Evolutionary conservation across 1,140 invertebrate species (phyloP), one percentile per base, ranked within the genome.

Genomic region (Diorhabda elongata): DNA sequence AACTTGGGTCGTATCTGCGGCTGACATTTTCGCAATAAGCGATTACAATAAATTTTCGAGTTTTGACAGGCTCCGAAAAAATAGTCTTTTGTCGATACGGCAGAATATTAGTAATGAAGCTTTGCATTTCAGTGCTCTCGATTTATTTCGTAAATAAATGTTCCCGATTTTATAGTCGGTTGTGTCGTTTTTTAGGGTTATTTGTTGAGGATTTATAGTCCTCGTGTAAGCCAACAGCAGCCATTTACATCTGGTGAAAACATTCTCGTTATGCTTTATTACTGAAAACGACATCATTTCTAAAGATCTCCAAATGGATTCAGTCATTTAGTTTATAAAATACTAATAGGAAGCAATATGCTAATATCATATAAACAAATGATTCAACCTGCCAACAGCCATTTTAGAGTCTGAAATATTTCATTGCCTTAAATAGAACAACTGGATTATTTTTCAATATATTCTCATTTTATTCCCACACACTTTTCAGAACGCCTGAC

Each of bases 21-120:
- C 69, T 70, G 69, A 70, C 69, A 67, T 56, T 66, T 70, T 62
- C 59, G 63, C 64, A 70, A 70, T 70, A 70, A 66, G 60, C 69
- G 64, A 67, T 66, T 70, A 70, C 69, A 56, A 70, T 70, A 70
- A 70, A 70, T 70, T 70, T 70, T 62, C 61, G 58, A 66, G 59
- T 70, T 52, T 70, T 64, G 69, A 67, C 69, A 62, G 64, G 59
- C 26, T 26, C 58, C 45, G 3, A 44, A 62, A 69, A 69, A 69
- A 69, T 69, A 69, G 68, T 69, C 61, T 61, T 64, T 65, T 69
- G 63, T 45, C 62, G 64, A 65, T 69, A 64, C 62, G 42, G 68
- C 68, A 11, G 43, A 62, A 62, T 62, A 62, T 62, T 62, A 62
- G 61, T 62, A 62, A 62, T 62, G 61, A 62, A 44, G 42, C 61